Evolutionary conservation across 2,888 invertebrate species (phyloP), one percentile per base, ranked within the genome.

Genomic region (Zele albiditarsus): DNA sequence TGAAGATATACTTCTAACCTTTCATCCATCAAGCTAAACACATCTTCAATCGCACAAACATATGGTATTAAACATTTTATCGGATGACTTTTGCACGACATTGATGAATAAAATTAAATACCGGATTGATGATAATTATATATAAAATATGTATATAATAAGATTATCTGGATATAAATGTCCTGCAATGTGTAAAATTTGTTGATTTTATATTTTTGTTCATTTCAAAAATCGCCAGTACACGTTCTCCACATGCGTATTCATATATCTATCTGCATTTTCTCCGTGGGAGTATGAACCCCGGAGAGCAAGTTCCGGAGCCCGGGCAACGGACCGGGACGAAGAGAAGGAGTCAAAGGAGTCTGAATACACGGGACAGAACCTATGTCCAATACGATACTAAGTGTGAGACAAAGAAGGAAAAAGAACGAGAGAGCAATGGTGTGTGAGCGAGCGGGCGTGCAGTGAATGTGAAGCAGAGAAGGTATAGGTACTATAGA

Each of bases 341-440:
- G 73, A 73, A 74, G 70, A 75, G 75, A 60, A 73, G 33, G 57
- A 69, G 79, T 75, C 80, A 72, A 80, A 74, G 77, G 77, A 75
- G 78, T 70, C 75, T 67, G 81, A 82, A 81, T 79, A 78, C 79
- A 76, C 81, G 80, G 77, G 81, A 79, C 79, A 78, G 79, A n/a
- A 46, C 77, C 65, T 73, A 79, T 46, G 49, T 8, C 38, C 53
- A 5, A 42, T 42, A n/a, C 12, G 46, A 38, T 27, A n/a, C n/a
- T 25, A 68, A 72, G 68, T 70, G 68, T 70, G 65, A 73, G 76
- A 75, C 72, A 71, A 33, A 65, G 65, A n/a, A 20, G n/a, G 23
- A 8, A n/a, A 12, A 53, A 8, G 20, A 20, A 53, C 4, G 20
- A 53, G 20, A 53, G 8, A 20, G 66, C 31, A 31, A 49, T 69